Evolutionary conservation across 2,797 vertebrate species (phyloP).

Genomic region (Pseudochirops cupreus): DNA sequence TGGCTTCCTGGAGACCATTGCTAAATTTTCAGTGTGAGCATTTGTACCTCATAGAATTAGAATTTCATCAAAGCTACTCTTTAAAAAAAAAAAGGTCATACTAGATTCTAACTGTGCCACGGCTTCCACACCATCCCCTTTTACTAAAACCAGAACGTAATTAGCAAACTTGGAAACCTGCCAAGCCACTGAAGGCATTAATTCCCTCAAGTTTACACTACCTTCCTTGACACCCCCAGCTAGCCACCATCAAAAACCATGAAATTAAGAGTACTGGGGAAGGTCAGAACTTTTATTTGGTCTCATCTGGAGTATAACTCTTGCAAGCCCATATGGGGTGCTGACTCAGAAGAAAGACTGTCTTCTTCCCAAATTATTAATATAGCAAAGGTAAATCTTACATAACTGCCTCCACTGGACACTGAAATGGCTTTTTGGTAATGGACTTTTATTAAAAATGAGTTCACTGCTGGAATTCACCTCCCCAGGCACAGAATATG

Average conservation of each 20-base stretch:
- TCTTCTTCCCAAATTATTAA: not conserved
- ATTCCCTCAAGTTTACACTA: slow-evolving; percentile 7
- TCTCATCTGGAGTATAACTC: slow-evolving; percentile 40
- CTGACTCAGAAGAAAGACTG: slow-evolving; percentile 42
- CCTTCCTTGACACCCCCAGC: not conserved
- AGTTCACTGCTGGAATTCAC: slow-evolving; percentile 32
- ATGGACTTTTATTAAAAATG: slow-evolving; percentile 46
- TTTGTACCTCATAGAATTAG: not conserved
- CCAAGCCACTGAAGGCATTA: not conserved
- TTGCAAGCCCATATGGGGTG: not conserved
- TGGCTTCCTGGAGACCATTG: not conserved
- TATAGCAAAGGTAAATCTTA: slow-evolving; percentile 46
- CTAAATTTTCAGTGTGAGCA: not conserved
- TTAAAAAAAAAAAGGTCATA: not conserved
- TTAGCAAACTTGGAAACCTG: not conserved
- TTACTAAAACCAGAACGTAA: slow-evolving; percentile 6
- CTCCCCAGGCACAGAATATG: slow-evolving; percentile 24
- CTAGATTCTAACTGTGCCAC: not conserved
- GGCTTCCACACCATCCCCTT: not conserved
- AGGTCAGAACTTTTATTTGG: slow-evolving; percentile 22
- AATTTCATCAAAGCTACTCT: not conserved
- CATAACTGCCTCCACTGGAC: not conserved
- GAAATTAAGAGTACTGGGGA: not conserved
- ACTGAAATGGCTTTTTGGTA: slow-evolving; percentile 43
- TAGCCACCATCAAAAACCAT: not conserved